Conservation (phyloP, 2,888 invertebrate genomes). For the Drosophila mulleri region DNA sequence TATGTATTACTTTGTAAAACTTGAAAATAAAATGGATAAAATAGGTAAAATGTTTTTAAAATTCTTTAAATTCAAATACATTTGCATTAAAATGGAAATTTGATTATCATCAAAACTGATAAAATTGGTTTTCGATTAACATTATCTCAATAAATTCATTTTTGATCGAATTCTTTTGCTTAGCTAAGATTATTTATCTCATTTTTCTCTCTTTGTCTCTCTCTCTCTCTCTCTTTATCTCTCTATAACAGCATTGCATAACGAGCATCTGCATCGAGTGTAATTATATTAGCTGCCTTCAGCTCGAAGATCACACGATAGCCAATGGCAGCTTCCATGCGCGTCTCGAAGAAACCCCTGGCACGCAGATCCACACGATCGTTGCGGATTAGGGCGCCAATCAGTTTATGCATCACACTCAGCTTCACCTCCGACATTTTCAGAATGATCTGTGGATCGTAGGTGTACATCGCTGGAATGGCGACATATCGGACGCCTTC, state of each 20-base stretch:
- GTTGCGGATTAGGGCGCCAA: conserved; percentile 61
- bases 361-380: conserved; percentile 60
- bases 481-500: conserved; percentile 9
- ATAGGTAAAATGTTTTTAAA: too few species aligned
- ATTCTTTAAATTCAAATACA: too few species aligned
- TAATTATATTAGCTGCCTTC: conserved; percentile 60
- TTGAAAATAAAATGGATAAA: too few species aligned
- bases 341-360: conserved; percentile 46
- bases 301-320: conserved; percentile 70
- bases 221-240: background rate
- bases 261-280: conserved; percentile 52
- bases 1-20: too few species aligned
- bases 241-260: conserved; percentile 37
- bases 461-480: conserved; percentile 53
- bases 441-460: conserved; percentile 37
- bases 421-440: conserved; percentile 39
- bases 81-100: too few species aligned
- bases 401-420: conserved; percentile 50
- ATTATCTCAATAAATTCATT: background rate
- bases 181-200: background rate
- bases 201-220: background rate
- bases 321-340: conserved; percentile 59
- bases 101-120: too few species aligned
- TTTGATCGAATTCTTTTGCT: background rate
- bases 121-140: too few species aligned